Percentiles rank a stretch among this genome's conserved stretches.
Evolutionary conservation across 64 coral and sea anemone species (phyloP).

Genomic region (Porites australiensis): DNA sequence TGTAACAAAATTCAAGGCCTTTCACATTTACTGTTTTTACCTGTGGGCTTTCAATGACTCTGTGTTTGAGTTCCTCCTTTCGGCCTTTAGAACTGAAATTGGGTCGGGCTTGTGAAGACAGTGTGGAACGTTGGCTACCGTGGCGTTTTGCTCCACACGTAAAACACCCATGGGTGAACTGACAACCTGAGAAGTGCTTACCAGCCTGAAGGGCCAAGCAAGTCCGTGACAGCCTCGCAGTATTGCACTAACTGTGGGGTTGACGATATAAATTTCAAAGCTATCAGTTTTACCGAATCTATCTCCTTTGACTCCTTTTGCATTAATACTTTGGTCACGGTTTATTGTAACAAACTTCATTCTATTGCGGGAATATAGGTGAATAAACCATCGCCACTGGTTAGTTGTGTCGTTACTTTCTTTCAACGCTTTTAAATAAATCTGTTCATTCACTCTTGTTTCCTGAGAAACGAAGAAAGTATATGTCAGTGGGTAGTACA

Average conservation of each 20-base stretch:
- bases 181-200: background rate
- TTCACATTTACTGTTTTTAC: background rate
- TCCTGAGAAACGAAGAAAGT: too few species aligned
- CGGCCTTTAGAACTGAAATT: background rate
- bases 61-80: background rate
- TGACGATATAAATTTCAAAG: background rate
- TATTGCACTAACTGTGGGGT: conserved; percentile 46
- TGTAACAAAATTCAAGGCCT: background rate
- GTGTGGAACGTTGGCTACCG: background rate
- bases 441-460: too few species aligned
- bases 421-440: too few species aligned
- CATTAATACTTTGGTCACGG: too few species aligned
- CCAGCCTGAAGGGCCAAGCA: conserved; percentile 46
- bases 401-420: too few species aligned
- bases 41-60: background rate
- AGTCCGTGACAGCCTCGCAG: conserved; percentile 34
- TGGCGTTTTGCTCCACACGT: conserved; percentile 36
- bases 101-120: background rate
- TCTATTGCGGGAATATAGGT: too few species aligned
- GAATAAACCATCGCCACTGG: too few species aligned
- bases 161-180: background rate
- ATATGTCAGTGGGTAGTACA: too few species aligned
- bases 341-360: too few species aligned
- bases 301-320: too few species aligned
- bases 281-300: too few species aligned